phyloP scores from a whole-genome alignment of 2,888 invertebrate genomes.

The Drosophila paracracens region DNA sequence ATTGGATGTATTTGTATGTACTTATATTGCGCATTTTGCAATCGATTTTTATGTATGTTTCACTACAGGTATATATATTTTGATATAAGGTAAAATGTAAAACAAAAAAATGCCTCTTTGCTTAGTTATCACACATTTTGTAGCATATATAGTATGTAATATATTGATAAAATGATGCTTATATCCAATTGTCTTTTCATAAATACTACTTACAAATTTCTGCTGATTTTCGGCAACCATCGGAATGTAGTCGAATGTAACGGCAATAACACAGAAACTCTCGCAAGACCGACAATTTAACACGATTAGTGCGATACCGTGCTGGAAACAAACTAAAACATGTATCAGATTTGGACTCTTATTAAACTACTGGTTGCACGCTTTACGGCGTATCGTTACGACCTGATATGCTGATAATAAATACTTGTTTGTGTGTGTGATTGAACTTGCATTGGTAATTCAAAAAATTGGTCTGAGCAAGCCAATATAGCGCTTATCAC shows the following conservation, averaged over 20 bases:
- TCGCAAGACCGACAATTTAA: not conserved
- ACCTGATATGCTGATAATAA: slow-evolving; percentile 61
- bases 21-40: slow-evolving; percentile 59
- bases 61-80: slow-evolving; percentile 66
- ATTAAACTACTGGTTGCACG: slow-evolving; percentile 17
- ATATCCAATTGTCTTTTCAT: not conserved
- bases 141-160: slow-evolving; percentile 42
- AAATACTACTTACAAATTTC: slow-evolving; percentile 51
- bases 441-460: slow-evolving; percentile 45
- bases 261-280: slow-evolving; percentile 1
- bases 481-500: slow-evolving; percentile 41
- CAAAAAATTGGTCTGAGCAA: slow-evolving; percentile 21
- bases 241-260: slow-evolving; percentile 7
- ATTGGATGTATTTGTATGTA: slow-evolving; percentile 48
- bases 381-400: slow-evolving; percentile 19
- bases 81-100: slow-evolving; percentile 46
- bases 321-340: slow-evolving; percentile 34
- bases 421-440: slow-evolving; percentile 19
- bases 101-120: slow-evolving; percentile 44
- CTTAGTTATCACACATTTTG: slow-evolving; percentile 59
- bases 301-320: slow-evolving; percentile 28
- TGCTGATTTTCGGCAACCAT: slow-evolving; percentile 45
- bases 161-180: slow-evolving; percentile 35
- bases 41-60: slow-evolving; percentile 45
- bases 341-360: slow-evolving; percentile 17